phyloP scores from a whole-genome alignment of 2,797 vertebrate genomes.

The Manis pentadactyla region DNA sequence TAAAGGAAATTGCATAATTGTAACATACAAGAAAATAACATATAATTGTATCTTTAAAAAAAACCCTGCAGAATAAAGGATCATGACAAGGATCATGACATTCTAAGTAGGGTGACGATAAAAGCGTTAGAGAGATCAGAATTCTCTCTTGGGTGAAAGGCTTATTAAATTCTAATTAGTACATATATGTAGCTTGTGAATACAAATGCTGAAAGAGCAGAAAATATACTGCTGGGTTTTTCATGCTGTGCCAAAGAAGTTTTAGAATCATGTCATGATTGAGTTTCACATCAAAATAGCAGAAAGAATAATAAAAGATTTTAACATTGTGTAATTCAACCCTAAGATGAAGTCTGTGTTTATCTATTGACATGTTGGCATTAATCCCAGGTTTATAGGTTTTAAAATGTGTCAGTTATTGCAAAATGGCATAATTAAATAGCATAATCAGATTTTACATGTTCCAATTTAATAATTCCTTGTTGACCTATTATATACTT shows the following conservation, averaged over 20 bases:
- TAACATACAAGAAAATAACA: conserved; percentile 58
- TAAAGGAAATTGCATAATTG: conserved; percentile 60
- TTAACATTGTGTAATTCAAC: background rate
- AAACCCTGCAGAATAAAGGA: conserved; percentile 47
- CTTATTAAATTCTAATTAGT: conserved; percentile 69
- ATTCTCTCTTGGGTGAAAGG: conserved; percentile 44
- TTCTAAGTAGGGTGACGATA: conserved; percentile 58
- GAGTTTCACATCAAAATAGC: conserved; percentile 27
- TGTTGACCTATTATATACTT: background rate
- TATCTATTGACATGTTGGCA: background rate
- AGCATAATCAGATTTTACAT: conserved; percentile 4
- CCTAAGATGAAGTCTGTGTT: background rate
- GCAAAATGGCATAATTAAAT: conserved; percentile 2
- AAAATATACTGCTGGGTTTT: conserved; percentile 4
- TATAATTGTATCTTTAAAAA: conserved; percentile 54
- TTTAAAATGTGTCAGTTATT: conserved; percentile 2
- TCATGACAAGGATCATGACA: conserved; percentile 32
- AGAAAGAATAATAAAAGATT: background rate
- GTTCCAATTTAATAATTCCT: conserved; percentile 33
- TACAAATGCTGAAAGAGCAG: conserved; percentile 29
- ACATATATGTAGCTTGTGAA: conserved; percentile 53
- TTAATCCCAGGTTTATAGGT: background rate
- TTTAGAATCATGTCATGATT: conserved; percentile 42
- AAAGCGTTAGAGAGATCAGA: conserved; percentile 43
- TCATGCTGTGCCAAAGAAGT: background rate